Evolutionary conservation across 2,888 invertebrate species (phyloP).

Genomic region (Argyresthia goedartella): DNA sequence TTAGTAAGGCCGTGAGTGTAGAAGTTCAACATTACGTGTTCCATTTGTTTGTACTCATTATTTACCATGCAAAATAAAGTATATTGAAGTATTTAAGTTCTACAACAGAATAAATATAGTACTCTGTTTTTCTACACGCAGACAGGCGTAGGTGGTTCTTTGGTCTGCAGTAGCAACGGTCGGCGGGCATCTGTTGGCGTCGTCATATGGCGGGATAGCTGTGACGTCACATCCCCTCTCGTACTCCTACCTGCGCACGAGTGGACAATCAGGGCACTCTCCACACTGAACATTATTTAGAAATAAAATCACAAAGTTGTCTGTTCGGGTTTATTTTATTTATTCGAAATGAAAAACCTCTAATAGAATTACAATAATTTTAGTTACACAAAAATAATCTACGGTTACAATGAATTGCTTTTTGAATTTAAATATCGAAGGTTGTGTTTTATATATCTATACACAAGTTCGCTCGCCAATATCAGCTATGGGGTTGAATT

Average conservation of each 20-base stretch:
- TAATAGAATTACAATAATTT: neutral
- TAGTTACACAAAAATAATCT: neutral
- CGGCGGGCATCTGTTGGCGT: conserved; percentile 34
- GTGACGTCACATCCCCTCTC: conserved; percentile 15
- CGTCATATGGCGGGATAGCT: conserved; percentile 39
- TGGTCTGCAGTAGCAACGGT: conserved; percentile 33
- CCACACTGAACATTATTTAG: conserved; percentile 12
- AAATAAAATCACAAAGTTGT: conserved; percentile 21
- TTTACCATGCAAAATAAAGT: too few species aligned
- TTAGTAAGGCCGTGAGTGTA: too few species aligned
- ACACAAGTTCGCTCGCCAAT: too few species aligned
- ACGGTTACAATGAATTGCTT: too few species aligned
- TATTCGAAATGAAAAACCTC: neutral
- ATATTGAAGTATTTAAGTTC: too few species aligned
- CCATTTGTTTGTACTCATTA: too few species aligned
- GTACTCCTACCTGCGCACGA: conserved; percentile 33
- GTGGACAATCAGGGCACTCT: conserved; percentile 27
- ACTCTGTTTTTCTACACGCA: conserved; percentile 20
- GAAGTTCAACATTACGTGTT: too few species aligned
- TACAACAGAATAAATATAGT: too few species aligned
- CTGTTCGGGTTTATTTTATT: neutral
- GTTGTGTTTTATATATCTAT: too few species aligned
- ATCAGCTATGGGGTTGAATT: too few species aligned
- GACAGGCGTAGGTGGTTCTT: conserved; percentile 51
- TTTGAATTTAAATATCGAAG: too few species aligned